Evolutionary conservation across 2,888 invertebrate species (phyloP).

Genomic region (Pharmacophagus antenor): DNA sequence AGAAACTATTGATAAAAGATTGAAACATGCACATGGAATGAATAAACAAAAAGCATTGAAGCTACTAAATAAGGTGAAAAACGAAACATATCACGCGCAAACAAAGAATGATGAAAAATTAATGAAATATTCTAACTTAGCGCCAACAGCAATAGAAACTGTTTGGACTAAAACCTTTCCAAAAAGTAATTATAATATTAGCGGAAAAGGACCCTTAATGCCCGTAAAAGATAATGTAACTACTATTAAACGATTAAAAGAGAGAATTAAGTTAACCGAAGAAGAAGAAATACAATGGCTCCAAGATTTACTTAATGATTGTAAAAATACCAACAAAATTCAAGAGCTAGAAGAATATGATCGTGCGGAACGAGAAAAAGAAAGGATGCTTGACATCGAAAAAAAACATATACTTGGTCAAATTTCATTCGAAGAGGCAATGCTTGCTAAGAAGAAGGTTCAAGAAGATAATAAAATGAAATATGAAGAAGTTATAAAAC

Average conservation of each 20-base stretch:
- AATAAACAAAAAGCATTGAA: constrained; percentile 59
- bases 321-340: constrained; percentile 61
- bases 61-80: constrained; percentile 57
- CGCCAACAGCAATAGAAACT: constrained; percentile 51
- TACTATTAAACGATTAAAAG: constrained; percentile 75
- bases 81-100: constrained; percentile 50
- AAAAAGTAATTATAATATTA: constrained; percentile 38
- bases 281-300: constrained; percentile 76
- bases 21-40: constrained; percentile 56
- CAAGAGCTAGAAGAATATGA: constrained; percentile 68
- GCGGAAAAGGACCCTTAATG: background rate
- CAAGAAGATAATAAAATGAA: constrained; percentile 72
- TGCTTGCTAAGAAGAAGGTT: constrained; percentile 76
- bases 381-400: constrained; percentile 77
- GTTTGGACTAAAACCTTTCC: constrained; percentile 39
- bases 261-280: constrained; percentile 66
- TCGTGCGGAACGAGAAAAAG: constrained; percentile 68
- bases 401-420: constrained; percentile 81
- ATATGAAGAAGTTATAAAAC: constrained; percentile 72
- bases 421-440: constrained; percentile 81
- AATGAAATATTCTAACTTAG: constrained; percentile 46
- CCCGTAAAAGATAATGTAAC: constrained; percentile 73
- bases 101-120: constrained; percentile 51
- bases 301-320: constrained; percentile 69
- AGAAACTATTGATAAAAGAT: constrained; percentile 56